These are phyloP conservation scores for Oreochromis niloticus DNA, from an alignment of 2,113 vertebrate species.

Conservation along the genomic window DNA sequence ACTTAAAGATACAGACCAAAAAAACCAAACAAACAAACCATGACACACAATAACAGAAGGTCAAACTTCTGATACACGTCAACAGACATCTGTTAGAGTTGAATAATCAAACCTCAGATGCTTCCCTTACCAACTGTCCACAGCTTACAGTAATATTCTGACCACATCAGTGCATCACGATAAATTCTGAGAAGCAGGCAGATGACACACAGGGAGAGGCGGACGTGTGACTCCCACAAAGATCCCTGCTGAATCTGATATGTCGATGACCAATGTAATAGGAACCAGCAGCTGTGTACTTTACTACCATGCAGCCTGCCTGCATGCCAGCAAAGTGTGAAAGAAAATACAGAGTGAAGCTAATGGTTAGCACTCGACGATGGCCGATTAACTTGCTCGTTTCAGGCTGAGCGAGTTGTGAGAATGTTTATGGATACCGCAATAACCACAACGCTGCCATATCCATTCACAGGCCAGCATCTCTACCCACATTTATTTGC, in stretches of 20 bases:
- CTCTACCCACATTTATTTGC: neutral
- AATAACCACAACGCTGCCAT: neutral
- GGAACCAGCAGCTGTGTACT: constrained; percentile 30
- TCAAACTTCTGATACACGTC: neutral
- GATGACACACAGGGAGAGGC: constrained; percentile 56
- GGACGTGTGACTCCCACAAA: constrained; percentile 38
- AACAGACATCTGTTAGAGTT: neutral
- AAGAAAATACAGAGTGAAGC: constrained; percentile 16
- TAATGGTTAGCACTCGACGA: neutral
- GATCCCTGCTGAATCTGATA: constrained; percentile 34
- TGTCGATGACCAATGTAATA: constrained; percentile 11
- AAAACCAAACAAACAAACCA: neutral
- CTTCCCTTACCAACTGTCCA: neutral
- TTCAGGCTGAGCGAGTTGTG: constrained; percentile 21
- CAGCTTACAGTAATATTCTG: neutral
- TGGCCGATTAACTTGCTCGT: neutral
- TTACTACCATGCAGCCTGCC: constrained; percentile 7
- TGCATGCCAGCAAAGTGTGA: constrained; percentile 30
- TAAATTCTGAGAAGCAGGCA: constrained; percentile 49
- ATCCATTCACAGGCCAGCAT: neutral
- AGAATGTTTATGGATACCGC: neutral
- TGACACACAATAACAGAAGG: neutral
- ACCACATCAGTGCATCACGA: constrained; percentile 14
- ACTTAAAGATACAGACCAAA: neutral
- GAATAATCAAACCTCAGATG: neutral